Base-by-base conservation (phyloP, 2,113 vertebrate genomes). In the Rutilus rutilus region DNA sequence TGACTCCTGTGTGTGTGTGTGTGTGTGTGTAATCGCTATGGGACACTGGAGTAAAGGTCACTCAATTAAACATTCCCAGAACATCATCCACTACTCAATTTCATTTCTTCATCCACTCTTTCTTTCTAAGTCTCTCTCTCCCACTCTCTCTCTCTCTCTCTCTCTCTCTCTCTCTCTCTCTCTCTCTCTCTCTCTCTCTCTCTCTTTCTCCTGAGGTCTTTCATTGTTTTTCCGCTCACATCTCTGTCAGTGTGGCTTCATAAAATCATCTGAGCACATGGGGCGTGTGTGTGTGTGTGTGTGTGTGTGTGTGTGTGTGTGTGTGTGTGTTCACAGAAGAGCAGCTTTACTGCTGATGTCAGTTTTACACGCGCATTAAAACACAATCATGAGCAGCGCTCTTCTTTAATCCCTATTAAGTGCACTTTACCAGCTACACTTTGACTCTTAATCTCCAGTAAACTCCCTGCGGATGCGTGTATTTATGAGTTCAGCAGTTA, bases 321-420 rank as follows among this genome's bases (percentile, higher is more conserved):
- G 30, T 39, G 67, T 23, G 67, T 71, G 67, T 25, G 71, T 4
- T 74, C 71, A 74, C 71, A 47, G 23, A 74, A 47, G 10, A 77
- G 25, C 50, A 52, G 57, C 23, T 79, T 60, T 42, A 60, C 52
- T 15, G 54, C 33, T 36, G 21, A 79, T 79, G 77, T 79, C 33
- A 42, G 77, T 79, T 79, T 79, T 79, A 60, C 77, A 36, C 57
- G 8, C 77, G 23, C 77, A 79, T 79, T 79, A 79, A 60, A 60
- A 79, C 77, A 36, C 60, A 65, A 30, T 50, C 62, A 67, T 52
- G 57, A 80, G 78, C 78, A 59, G 71, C n/a, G 14, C 76, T 59
- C 57, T 42, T 62, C 62, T 82, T 65, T 82, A 82, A 82, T 82
- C 79, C 79, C 79, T 67, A 67, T 82, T 21, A 82, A 82, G 62